Evolutionary conservation across 1,140 invertebrate species (phyloP).

Genomic region (Papilio machaon): DNA sequence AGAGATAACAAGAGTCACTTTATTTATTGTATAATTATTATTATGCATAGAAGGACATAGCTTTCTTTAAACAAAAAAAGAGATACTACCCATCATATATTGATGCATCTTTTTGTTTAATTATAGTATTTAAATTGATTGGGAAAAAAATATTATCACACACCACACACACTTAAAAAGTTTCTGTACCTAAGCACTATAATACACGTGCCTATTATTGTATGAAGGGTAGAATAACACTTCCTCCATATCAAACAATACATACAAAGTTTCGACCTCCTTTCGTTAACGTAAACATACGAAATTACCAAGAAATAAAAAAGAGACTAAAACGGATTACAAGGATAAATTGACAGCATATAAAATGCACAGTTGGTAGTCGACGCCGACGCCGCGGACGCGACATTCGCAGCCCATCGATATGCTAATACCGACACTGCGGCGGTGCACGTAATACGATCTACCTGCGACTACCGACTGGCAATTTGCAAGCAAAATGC

Average conservation of each 20-base stretch:
- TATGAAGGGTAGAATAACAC: neutral
- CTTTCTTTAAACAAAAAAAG: neutral
- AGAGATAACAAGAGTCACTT: slow-evolving; percentile 24
- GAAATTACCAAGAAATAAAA: neutral
- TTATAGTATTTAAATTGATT: too few species aligned
- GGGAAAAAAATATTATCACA: too few species aligned
- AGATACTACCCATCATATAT: too few species aligned
- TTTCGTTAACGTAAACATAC: neutral
- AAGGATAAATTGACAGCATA: slow-evolving; percentile 34
- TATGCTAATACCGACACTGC: slow-evolving; percentile 59
- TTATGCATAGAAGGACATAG: neutral
- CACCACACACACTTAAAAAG: too few species aligned
- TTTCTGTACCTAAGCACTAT: too few species aligned
- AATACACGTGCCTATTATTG: too few species aligned
- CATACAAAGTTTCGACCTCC: too few species aligned
- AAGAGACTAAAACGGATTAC: slow-evolving; percentile 36
- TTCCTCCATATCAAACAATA: neutral
- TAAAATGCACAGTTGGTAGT: slow-evolving; percentile 51
- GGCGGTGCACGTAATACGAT: slow-evolving; percentile 57
- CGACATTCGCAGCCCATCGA: slow-evolving; percentile 59
- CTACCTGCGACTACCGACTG: slow-evolving; percentile 60
- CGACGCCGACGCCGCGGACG: slow-evolving; percentile 28
- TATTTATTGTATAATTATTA: neutral
- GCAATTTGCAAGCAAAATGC: slow-evolving; percentile 70
- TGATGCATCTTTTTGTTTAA: too few species aligned